phyloP scores from a whole-genome alignment of 2,113 vertebrate genomes.

The Orcinus orca region DNA sequence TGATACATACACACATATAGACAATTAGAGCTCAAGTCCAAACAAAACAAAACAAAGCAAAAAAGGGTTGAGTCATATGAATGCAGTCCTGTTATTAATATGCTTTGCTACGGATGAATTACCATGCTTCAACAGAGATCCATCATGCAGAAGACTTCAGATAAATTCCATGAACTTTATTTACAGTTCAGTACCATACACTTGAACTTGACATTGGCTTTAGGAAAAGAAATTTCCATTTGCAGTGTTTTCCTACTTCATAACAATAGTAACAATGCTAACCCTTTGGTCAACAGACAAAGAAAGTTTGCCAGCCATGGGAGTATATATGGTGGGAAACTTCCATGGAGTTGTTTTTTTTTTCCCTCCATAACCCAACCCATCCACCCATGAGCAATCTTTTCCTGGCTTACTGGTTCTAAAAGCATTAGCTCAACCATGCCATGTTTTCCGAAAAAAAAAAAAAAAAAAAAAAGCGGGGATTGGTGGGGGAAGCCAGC shows the following conservation, averaged over 20 bases:
- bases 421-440: neutral
- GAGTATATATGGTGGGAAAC: neutral
- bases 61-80: neutral
- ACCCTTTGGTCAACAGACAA: neutral
- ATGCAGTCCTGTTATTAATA: neutral
- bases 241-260: neutral
- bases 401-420: slow-evolving; percentile 28
- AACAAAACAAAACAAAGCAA: neutral
- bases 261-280: neutral
- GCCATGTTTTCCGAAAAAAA: neutral
- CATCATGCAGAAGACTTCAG: neutral
- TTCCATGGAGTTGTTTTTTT: neutral
- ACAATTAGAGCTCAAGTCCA: neutral
- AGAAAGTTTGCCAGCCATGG: neutral
- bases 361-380: neutral
- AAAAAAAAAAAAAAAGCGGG: neutral
- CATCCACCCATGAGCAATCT: slow-evolving; percentile 16
- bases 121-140: neutral
- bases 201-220: slow-evolving; percentile 15
- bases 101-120: neutral
- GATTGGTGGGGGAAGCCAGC: neutral
- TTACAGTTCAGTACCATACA: neutral
- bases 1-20: neutral
- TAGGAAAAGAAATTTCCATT: slow-evolving; percentile 33
- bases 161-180: slow-evolving; percentile 24